Percentiles rank a stretch among this genome's conserved stretches.
Conservation (phyloP, 2,888 invertebrate genomes). For the Nematopogon swammerdamellus region DNA sequence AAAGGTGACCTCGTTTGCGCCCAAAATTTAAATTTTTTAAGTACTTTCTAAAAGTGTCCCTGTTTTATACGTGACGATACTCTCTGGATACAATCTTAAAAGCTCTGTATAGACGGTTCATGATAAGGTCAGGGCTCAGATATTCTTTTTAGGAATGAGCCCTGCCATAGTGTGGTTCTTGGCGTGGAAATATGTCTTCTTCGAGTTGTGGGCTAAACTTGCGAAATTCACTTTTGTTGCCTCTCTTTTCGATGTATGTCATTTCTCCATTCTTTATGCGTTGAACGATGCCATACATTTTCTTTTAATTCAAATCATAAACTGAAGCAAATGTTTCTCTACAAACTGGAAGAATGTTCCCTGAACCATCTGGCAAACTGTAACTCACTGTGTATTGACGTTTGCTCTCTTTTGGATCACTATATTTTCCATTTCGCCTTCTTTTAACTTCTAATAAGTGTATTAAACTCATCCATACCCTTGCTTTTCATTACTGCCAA, state of each 20-base stretch:
- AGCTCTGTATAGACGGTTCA: conserved; percentile 4
- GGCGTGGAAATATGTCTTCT: conserved; percentile 3
- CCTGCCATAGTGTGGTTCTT: conserved; percentile 7
- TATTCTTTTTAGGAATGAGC: conserved; percentile 5
- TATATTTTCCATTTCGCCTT: conserved; percentile 4
- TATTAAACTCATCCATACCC: conserved; percentile 2
- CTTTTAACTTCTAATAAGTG: conserved; percentile 1
- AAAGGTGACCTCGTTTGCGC: neutral
- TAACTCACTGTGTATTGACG: conserved; percentile 2
- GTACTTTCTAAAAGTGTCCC: conserved; percentile 5
- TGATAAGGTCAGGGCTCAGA: conserved; percentile 7
- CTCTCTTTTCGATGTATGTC: conserved; percentile 2
- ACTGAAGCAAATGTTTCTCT: conserved; percentile 1
- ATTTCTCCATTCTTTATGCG: conserved; percentile 1
- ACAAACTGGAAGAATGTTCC: conserved; percentile 2
- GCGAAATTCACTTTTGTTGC: conserved; percentile 2
- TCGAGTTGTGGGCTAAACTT: conserved; percentile 2
- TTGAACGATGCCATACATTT: conserved; percentile 2
- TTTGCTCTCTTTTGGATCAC: conserved; percentile 1
- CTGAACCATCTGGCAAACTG: conserved; percentile 3
- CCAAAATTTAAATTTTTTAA: conserved; percentile 1
- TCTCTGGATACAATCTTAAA: conserved; percentile 2
- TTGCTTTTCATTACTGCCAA: conserved; percentile 2
- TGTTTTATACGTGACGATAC: conserved; percentile 5
- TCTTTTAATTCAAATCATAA: conserved; percentile 3